These are phyloP conservation scores for Drosophila trichaetosa DNA, from an alignment of 2,888 invertebrate genomes.

Conservation along the genomic window DNA sequence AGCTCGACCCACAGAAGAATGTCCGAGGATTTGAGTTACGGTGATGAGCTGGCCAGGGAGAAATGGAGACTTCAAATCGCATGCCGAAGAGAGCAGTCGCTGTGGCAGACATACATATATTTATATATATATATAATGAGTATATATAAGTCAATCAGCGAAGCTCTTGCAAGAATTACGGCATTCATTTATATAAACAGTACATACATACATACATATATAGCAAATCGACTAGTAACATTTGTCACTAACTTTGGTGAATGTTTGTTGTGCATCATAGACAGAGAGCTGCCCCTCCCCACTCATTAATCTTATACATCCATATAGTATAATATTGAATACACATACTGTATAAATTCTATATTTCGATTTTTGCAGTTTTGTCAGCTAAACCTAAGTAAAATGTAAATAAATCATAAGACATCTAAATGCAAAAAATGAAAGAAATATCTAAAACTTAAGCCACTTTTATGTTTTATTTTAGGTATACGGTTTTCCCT, in stretches of 20 bases:
- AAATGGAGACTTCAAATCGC: constrained; percentile 43
- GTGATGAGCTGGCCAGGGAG: constrained; percentile 54
- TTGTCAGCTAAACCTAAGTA: constrained; percentile 59
- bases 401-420: constrained; percentile 66
- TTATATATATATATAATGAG: not conserved
- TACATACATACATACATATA: constrained; percentile 22
- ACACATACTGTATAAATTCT: constrained; percentile 56
- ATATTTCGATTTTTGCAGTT: constrained; percentile 28
- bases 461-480: constrained; percentile 16
- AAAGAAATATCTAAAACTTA: constrained; percentile 31
- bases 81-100: not conserved
- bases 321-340: constrained; percentile 27
- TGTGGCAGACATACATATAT: not conserved
- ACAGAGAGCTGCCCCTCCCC: constrained; percentile 38
- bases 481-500: not conserved
- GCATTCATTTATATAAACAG: constrained; percentile 23
- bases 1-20: not conserved
- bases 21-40: constrained; percentile 16
- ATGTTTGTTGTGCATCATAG: constrained; percentile 59
- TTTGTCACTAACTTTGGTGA: constrained; percentile 46
- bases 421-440: constrained; percentile 2
- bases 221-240: constrained; percentile 55
- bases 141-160: constrained; percentile 6
- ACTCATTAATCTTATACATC: constrained; percentile 16
- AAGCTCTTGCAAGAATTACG: constrained; percentile 23